phyloP scores from a whole-genome alignment of 35 echinoderm and acorn worm genomes.

The Hemicentrotus pulcherrimus region DNA sequence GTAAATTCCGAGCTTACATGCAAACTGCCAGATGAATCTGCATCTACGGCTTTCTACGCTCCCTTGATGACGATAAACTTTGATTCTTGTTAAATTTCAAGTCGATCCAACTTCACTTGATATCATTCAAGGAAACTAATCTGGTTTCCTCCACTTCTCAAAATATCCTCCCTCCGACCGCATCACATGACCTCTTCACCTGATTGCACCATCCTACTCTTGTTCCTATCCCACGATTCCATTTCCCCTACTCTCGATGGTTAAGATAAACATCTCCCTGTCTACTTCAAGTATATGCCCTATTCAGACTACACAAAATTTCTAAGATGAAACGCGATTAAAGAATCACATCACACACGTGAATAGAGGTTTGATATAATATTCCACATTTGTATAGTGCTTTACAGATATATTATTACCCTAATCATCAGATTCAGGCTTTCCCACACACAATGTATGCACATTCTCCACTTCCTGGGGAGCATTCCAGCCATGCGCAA shows the following conservation, averaged over 20 bases:
- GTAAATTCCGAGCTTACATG: too few relatives aligned
- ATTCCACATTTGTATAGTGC: too few relatives aligned
- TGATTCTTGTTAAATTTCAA: not conserved
- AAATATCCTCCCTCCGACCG: not conserved
- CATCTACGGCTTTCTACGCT: not conserved
- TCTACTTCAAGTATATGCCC: not conserved
- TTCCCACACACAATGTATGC: too few relatives aligned
- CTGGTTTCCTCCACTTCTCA: not conserved
- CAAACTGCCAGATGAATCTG: not conserved
- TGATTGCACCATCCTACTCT: not conserved
- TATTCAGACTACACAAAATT: too few relatives aligned
- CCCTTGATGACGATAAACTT: not conserved
- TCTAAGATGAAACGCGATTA: too few relatives aligned
- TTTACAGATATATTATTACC: too few relatives aligned
- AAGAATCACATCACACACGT: too few relatives aligned
- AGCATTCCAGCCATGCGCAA: too few relatives aligned
- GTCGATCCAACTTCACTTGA: not conserved
- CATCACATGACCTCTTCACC: not conserved
- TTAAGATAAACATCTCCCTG: not conserved
- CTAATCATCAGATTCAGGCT: too few relatives aligned
- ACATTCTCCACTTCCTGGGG: too few relatives aligned
- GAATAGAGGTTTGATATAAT: too few relatives aligned
- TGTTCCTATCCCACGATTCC: not conserved
- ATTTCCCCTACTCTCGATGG: not conserved
- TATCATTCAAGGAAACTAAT: slow-evolving; percentile 13